Evolutionary conservation across 2,113 vertebrate species (phyloP).

Genomic region (Bothrops jararaca): DNA sequence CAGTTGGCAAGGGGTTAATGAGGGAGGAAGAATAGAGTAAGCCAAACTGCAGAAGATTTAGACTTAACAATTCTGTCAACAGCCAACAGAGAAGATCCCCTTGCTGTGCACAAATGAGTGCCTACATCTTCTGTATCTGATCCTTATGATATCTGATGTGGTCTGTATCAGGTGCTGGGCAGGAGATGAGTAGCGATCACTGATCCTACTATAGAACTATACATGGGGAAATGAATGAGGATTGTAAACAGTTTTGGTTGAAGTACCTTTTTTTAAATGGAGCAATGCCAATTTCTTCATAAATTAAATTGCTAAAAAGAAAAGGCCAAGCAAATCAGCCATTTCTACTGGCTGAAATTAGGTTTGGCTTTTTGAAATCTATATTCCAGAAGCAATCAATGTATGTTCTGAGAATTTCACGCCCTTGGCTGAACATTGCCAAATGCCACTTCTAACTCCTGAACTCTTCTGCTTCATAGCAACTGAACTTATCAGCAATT

Average conservation of each 20-base stretch:
- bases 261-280: background rate
- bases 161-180: background rate
- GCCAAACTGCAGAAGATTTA: background rate
- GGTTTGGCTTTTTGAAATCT: constrained; percentile 11
- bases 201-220: background rate
- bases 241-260: background rate
- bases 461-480: background rate
- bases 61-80: background rate
- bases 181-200: background rate
- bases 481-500: background rate
- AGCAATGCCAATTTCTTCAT: background rate
- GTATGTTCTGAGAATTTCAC: constrained; percentile 26
- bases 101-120: background rate
- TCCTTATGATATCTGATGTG: background rate
- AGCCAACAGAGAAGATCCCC: background rate
- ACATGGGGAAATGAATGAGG: background rate
- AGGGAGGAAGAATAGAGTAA: background rate
- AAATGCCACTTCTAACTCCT: background rate
- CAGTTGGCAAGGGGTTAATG: background rate
- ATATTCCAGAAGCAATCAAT: constrained; percentile 46
- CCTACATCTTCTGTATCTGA: background rate
- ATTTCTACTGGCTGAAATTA: background rate
- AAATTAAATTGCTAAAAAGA: background rate
- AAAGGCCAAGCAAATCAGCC: constrained; percentile 29
- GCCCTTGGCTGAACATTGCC: constrained; percentile 31